phyloP scores from a whole-genome alignment of 2,888 invertebrate genomes.

The Carpatolechia fugitivella region DNA sequence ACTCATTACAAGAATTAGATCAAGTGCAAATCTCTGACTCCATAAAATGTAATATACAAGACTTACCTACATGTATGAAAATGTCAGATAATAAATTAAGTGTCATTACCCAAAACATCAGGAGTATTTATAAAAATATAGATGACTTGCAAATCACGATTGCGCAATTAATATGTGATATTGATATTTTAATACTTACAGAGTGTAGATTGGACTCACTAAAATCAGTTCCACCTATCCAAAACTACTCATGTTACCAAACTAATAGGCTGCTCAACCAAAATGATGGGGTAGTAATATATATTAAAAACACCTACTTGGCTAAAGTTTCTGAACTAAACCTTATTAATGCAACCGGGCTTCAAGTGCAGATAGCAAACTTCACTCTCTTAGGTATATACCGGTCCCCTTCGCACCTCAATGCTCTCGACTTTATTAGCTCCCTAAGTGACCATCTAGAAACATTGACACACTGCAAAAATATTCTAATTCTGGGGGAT shows the following conservation, averaged over 20 bases:
- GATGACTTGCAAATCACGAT: slow-evolving; percentile 19
- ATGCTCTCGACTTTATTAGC: slow-evolving; percentile 9
- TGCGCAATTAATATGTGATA: slow-evolving; percentile 13
- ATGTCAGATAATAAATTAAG: too few species aligned
- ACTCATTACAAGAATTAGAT: too few species aligned
- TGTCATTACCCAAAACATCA: too few species aligned
- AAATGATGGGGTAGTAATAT: slow-evolving; percentile 1
- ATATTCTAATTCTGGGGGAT: background rate
- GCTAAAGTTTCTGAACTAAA: slow-evolving; percentile 15
- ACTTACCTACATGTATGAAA: too few species aligned
- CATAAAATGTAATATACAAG: too few species aligned
- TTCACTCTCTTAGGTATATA: slow-evolving; percentile 15
- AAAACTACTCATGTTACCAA: slow-evolving; percentile 13
- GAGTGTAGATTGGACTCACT: slow-evolving; percentile 21
- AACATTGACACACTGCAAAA: background rate
- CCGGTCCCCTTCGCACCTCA: slow-evolving; percentile 14
- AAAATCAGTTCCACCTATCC: slow-evolving; percentile 18
- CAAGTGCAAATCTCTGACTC: too few species aligned
- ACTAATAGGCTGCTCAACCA: slow-evolving; percentile 11
- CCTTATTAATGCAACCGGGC: slow-evolving; percentile 13
- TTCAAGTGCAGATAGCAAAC: slow-evolving; percentile 10
- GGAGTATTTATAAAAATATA: slow-evolving; percentile 23
- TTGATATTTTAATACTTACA: slow-evolving; percentile 22
- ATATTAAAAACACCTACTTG: slow-evolving; percentile 14
- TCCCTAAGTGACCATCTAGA: background rate